Conservation (phyloP, 2,113 vertebrate genomes). For the Ictidomys tridecemlineatus region DNA sequence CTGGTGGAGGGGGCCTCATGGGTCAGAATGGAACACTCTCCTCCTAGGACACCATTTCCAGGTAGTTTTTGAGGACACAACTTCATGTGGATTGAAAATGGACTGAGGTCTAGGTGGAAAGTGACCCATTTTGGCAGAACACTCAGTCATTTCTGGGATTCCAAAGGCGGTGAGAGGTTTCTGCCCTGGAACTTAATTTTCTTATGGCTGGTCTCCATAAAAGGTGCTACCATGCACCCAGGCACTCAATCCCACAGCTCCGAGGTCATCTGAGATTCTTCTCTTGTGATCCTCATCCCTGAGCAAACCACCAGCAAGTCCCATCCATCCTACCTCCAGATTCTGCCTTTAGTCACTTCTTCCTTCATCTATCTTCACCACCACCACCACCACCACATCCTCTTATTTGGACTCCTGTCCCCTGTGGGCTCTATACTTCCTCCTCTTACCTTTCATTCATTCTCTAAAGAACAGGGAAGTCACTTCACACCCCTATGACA, state of each 20-base stretch:
- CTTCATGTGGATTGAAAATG: background rate
- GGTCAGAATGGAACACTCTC: background rate
- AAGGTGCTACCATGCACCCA: background rate
- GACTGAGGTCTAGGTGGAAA: background rate
- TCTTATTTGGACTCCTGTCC: background rate
- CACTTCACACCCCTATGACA: background rate
- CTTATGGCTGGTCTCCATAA: background rate
- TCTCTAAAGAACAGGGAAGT: background rate
- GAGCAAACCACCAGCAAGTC: no score
- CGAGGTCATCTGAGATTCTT: background rate
- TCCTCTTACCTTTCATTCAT: background rate
- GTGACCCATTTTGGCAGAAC: background rate
- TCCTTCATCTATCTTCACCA: background rate
- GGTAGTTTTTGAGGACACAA: background rate
- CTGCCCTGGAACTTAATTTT: background rate
- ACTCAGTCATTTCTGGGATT: background rate
- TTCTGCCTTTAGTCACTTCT: background rate
- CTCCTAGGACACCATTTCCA: background rate
- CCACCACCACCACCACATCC: accelerated
- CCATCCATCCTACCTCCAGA: background rate
- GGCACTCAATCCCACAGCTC: background rate
- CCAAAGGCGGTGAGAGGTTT: background rate
- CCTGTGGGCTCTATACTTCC: background rate
- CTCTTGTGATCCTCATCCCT: background rate
- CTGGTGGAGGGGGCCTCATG: background rate